Percentiles rank a stretch among this genome's conserved stretches.
These are phyloP conservation scores for Diarsia rubi DNA, from an alignment of 2,888 invertebrate species.

Conservation along the genomic window DNA sequence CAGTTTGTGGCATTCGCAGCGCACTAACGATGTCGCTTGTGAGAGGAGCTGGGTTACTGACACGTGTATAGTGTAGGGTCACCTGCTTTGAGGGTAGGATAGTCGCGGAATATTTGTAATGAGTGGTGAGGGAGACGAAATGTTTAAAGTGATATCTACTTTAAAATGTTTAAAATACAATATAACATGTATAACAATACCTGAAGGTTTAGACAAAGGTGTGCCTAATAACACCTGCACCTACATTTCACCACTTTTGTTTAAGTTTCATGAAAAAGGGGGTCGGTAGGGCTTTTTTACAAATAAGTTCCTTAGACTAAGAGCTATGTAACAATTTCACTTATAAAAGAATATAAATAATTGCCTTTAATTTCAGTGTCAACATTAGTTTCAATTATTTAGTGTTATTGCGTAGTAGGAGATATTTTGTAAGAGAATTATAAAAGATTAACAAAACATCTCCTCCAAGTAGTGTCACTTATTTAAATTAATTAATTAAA, in stretches of 20 bases:
- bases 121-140: neutral
- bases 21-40: constrained; percentile 59
- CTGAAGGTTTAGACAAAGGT: no score
- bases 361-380: neutral
- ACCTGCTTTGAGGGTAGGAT: constrained; percentile 4
- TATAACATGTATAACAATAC: no score
- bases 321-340: no score
- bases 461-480: neutral
- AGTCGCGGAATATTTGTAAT: constrained; percentile 14
- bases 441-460: neutral
- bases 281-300: no score
- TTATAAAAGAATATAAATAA: neutral
- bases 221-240: no score
- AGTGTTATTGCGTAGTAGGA: neutral
- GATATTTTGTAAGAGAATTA: neutral
- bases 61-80: constrained; percentile 21
- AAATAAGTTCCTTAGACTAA: no score
- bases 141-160: neutral
- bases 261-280: no score
- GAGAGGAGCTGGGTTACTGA: constrained; percentile 32
- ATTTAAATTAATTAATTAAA: neutral
- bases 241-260: no score
- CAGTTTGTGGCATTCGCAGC: constrained; percentile 43
- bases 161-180: neutral
- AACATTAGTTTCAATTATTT: neutral